Percentiles rank a stretch among this genome's conserved stretches.
These are phyloP conservation scores for Hemiscyllium ocellatum DNA, from an alignment of 2,113 vertebrate species.

Conservation along the genomic window DNA sequence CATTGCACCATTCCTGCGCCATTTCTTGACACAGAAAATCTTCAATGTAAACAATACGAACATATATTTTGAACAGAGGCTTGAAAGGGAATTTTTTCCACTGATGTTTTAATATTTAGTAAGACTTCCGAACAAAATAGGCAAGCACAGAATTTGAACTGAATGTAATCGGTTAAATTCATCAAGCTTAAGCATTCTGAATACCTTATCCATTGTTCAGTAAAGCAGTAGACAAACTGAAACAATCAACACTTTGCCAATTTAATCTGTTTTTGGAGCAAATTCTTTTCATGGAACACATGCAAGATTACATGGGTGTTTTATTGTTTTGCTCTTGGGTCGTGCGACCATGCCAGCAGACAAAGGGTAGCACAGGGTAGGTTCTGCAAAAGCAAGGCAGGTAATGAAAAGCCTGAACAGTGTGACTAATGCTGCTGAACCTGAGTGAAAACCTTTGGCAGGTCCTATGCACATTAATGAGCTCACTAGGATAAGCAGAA, in stretches of 20 bases:
- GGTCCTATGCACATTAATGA: background rate
- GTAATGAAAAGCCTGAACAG: background rate
- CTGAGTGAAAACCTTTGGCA: background rate
- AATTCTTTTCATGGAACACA: background rate
- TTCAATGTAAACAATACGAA: background rate
- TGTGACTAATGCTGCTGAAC: background rate
- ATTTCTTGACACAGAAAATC: background rate
- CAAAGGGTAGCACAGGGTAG: too few relatives aligned
- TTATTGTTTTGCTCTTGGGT: background rate
- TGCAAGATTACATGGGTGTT: background rate
- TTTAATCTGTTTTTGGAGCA: background rate
- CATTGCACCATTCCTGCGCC: too few relatives aligned
- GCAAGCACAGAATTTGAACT: background rate
- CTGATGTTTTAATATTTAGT: background rate
- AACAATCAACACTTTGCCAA: background rate
- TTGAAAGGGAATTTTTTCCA: background rate
- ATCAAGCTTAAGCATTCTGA: background rate
- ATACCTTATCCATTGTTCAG: background rate
- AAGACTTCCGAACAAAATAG: background rate
- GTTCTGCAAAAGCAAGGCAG: background rate
- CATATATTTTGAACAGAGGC: background rate
- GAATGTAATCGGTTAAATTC: background rate
- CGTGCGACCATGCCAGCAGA: background rate
- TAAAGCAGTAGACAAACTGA: background rate
- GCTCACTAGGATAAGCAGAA: slow-evolving; percentile 6